A percentile compares a stretch with the other conserved stretches of the same genome.
These are phyloP conservation scores for Aleiodes alternator DNA, from an alignment of 2,888 invertebrate genomes.

Conservation along the genomic window DNA sequence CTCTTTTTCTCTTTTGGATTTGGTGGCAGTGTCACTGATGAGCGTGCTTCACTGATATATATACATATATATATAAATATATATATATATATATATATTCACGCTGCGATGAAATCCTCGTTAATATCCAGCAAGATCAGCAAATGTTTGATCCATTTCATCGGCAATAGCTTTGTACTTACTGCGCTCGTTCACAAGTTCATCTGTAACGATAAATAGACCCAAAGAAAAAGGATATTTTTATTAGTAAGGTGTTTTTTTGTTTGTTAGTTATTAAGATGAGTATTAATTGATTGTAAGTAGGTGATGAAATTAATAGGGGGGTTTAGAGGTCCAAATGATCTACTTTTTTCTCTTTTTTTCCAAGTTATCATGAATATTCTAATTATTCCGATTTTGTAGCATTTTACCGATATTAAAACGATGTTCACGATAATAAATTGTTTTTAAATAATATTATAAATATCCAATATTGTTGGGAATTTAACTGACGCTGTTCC, in stretches of 20 bases:
- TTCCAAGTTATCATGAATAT: no score
- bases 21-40: conserved; percentile 60
- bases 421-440: no score
- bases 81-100: background rate
- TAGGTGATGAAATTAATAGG: background rate
- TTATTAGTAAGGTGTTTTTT: conserved; percentile 60
- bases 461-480: no score
- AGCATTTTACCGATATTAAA: no score
- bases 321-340: background rate
- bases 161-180: conserved; percentile 99
- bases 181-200: conserved; percentile 93
- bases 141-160: conserved; percentile 97
- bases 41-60: conserved; percentile 41
- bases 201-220: conserved; percentile 81
- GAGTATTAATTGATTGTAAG: conserved; percentile 46
- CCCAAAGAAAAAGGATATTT: conserved; percentile 56
- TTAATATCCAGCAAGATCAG: conserved; percentile 94
- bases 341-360: no score
- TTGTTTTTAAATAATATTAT: no score
- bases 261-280: conserved; percentile 53
- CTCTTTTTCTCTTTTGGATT: conserved; percentile 31
- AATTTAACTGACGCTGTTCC: no score
- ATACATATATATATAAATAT: no score
- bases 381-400: no score
- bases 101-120: conserved; percentile 74